Evolutionary conservation across 2,113 vertebrate species (phyloP).

Genomic region (Python bivittatus): DNA sequence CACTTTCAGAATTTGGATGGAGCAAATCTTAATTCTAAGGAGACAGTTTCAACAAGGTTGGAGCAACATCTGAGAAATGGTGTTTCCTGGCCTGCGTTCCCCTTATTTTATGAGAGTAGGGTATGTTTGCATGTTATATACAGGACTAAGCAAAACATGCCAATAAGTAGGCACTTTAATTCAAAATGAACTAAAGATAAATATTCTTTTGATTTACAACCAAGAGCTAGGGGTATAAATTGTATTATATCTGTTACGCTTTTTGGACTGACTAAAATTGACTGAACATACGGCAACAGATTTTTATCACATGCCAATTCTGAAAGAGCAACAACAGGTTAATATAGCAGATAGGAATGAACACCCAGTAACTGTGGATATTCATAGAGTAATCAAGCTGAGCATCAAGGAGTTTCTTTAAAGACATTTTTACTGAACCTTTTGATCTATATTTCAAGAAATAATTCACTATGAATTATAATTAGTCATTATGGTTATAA

Average conservation of each 20-base stretch:
- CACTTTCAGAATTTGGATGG: not conserved
- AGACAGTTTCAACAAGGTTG: not conserved
- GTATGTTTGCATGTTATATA: not conserved
- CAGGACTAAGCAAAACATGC: constrained; percentile 11
- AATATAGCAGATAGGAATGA: not conserved
- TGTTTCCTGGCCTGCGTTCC: not conserved
- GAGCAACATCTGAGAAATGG: not conserved
- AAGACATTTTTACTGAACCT: not conserved
- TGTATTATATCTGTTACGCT: not conserved
- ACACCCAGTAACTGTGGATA: not conserved
- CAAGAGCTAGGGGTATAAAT: not conserved
- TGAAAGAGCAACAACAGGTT: not conserved
- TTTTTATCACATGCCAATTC: not conserved
- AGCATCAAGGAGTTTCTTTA: not conserved
- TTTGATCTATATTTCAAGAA: not conserved
- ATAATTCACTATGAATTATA: not conserved
- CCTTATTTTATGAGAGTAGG: not conserved
- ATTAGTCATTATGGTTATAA: not conserved
- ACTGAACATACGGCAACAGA: not conserved
- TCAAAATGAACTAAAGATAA: not conserved
- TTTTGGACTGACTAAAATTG: not conserved
- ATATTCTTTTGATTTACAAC: not conserved
- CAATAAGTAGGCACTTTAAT: constrained; percentile 5
- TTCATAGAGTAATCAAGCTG: not conserved
- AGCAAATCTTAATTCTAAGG: not conserved